Percentiles rank a stretch among this genome's conserved stretches.
These are phyloP conservation scores for Anarhynchus alexandrinus DNA, from an alignment of 2,113 vertebrate genomes.

Conservation along the genomic window DNA sequence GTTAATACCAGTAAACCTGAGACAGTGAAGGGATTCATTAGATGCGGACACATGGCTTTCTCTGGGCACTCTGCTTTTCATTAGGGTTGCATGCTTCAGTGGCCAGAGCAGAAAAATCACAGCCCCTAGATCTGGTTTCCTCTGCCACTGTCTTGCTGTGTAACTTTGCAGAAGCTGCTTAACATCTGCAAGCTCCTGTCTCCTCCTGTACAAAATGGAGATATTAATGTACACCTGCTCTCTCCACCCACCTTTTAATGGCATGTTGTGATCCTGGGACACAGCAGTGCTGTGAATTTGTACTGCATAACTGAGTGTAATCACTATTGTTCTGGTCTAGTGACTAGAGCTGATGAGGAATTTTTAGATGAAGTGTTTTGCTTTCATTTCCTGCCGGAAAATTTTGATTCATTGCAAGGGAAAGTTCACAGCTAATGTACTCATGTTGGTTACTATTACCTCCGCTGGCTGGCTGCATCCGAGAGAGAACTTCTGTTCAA, in stretches of 20 bases:
- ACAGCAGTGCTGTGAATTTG: neutral
- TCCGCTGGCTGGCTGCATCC: accelerated
- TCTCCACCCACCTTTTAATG: neutral
- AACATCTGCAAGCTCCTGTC: neutral
- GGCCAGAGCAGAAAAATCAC: neutral
- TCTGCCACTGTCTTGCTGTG: neutral
- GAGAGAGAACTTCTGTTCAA: neutral
- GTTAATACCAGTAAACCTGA: neutral
- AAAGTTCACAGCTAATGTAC: neutral
- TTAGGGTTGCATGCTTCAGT: neutral
- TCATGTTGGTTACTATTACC: accelerated
- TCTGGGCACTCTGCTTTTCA: neutral
- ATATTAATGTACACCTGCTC: accelerated
- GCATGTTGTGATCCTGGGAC: neutral
- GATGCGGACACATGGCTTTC: neutral
- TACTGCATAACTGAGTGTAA: neutral
- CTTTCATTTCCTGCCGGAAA: conserved; percentile 25
- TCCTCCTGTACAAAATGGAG: neutral
- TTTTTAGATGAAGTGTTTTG: conserved; percentile 13
- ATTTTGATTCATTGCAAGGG: neutral
- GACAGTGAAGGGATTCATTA: neutral
- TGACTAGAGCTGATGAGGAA: neutral
- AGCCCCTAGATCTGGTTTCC: neutral
- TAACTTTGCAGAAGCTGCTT: neutral
- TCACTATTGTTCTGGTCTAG: neutral